Evolutionary conservation across 2,797 vertebrate genomes (phyloP), one percentile per base, ranked within the genome.

Genomic region (Silurus lanzhouensis): DNA sequence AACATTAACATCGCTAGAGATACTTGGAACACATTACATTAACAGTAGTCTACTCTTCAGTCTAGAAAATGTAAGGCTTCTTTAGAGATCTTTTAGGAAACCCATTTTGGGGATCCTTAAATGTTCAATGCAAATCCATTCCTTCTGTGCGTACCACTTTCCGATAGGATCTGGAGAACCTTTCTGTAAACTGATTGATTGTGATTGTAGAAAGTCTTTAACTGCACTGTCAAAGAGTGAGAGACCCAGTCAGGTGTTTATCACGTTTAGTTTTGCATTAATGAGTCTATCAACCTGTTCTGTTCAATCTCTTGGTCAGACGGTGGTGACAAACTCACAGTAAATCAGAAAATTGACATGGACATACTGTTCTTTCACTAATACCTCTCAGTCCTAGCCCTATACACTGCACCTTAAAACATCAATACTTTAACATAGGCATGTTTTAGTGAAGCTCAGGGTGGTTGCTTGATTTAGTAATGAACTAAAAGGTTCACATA

Each of bases 301-400:
- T 57, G 48, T 75, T 81, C 46, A 82, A 66, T 27, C 0, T 19
- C 7, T 44, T 52, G 77, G 84, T 84, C 94, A 88, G 91, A 84
- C 81, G 94, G 81, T 90, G 93, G 93, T 91, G 93, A 93, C 94
- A 95, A 90, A 94, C 86, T 84, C 91, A 84, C 64, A 78, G 58
- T 31, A 81, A 83, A 79, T 58, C 9, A 70, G 9, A 67, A 0
- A 7, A 13, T 25, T 27, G 44, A 38, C 70, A 64, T 57, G 67
- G 38, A 78, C 46, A 61, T n/a, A 20, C 7, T 15, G 22, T 38
- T 31, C 19, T 15, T 61, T n/a, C 60, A 25, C 57, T 8, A 66
- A n/a, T 20, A 27, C 38, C 58, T 31, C 25, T 46, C 19, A 63
- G 58, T 44, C 75, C 10, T 57, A 31, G 48, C 22, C 48, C n/a